Evolutionary conservation across 2,888 invertebrate genomes (phyloP).

Genomic region (Netelia inedita): DNA sequence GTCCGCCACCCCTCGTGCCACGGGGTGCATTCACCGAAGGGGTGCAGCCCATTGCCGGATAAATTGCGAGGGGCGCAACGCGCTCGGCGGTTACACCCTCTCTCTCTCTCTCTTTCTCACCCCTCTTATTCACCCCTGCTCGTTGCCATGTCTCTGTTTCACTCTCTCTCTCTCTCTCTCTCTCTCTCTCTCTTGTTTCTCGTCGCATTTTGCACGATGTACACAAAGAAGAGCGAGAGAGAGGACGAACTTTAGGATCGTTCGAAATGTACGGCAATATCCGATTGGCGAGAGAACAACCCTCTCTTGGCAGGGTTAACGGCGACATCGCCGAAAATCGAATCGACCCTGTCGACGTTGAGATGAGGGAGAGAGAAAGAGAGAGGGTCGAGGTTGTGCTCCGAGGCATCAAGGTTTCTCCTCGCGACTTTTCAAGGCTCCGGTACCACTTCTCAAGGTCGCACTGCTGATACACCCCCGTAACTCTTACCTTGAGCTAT

Average conservation of each 20-base stretch:
- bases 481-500: slow-evolving; percentile 17
- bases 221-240: not conserved
- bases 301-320: slow-evolving; percentile 13
- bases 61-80: slow-evolving; percentile 78
- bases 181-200: no score
- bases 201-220: not conserved
- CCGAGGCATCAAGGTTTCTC: slow-evolving; percentile 63
- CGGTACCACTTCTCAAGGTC: slow-evolving; percentile 63
- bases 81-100: slow-evolving; percentile 77
- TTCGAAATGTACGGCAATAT: not conserved
- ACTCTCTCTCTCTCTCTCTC: not conserved
- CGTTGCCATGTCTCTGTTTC: not conserved
- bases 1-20: slow-evolving; percentile 87
- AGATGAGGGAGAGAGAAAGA: not conserved
- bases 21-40: slow-evolving; percentile 83
- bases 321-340: slow-evolving; percentile 59
- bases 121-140: not conserved
- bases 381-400: slow-evolving; percentile 70
- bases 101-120: slow-evolving; percentile 9
- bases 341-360: slow-evolving; percentile 53
- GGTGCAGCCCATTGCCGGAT: slow-evolving; percentile 80
- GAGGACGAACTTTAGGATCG: not conserved
- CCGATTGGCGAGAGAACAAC: slow-evolving; percentile 37
- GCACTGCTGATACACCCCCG: slow-evolving; percentile 21
- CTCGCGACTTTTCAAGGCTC: slow-evolving; percentile 67